phyloP scores from a whole-genome alignment of 2,888 invertebrate species.

The Plebejus melissa region DNA sequence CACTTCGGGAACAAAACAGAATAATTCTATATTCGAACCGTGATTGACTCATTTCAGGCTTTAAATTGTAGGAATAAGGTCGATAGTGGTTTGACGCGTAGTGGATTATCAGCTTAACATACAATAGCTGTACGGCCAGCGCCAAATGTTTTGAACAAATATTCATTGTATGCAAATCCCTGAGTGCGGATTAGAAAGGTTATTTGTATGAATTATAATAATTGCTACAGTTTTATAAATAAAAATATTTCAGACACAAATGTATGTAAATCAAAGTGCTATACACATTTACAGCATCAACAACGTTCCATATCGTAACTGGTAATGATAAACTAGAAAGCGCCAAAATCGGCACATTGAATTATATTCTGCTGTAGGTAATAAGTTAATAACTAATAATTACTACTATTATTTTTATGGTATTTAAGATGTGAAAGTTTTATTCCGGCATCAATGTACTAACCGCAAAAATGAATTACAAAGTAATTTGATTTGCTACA shows the following conservation, averaged over 20 bases:
- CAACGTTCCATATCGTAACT: too few relatives aligned
- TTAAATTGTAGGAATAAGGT: slow-evolving; percentile 40
- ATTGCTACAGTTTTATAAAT: slow-evolving; percentile 20
- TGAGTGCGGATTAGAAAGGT: slow-evolving; percentile 60
- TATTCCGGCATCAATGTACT: too few relatives aligned
- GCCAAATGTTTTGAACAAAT: slow-evolving; percentile 69
- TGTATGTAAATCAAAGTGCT: background rate
- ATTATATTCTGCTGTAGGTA: too few relatives aligned
- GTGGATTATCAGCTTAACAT: slow-evolving; percentile 43
- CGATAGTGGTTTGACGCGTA: slow-evolving; percentile 40
- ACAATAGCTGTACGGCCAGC: slow-evolving; percentile 53
- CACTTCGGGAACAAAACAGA: slow-evolving; percentile 38
- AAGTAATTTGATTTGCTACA: too few relatives aligned
- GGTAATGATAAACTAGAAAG: too few relatives aligned
- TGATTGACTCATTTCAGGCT: slow-evolving; percentile 24
- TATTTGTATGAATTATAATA: slow-evolving; percentile 41
- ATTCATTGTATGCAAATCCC: slow-evolving; percentile 71
- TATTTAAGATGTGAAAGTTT: too few relatives aligned
- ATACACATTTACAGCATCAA: background rate
- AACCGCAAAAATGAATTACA: too few relatives aligned
- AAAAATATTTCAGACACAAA: background rate
- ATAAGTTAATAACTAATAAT: too few relatives aligned
- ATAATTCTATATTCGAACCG: slow-evolving; percentile 34
- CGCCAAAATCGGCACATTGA: too few relatives aligned
- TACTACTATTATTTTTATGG: too few relatives aligned